Percentiles rank a stretch among this genome's conserved stretches.
These are phyloP conservation scores for Oreochromis grahami DNA, from an alignment of 2,797 vertebrate genomes.

Conservation along the genomic window DNA sequence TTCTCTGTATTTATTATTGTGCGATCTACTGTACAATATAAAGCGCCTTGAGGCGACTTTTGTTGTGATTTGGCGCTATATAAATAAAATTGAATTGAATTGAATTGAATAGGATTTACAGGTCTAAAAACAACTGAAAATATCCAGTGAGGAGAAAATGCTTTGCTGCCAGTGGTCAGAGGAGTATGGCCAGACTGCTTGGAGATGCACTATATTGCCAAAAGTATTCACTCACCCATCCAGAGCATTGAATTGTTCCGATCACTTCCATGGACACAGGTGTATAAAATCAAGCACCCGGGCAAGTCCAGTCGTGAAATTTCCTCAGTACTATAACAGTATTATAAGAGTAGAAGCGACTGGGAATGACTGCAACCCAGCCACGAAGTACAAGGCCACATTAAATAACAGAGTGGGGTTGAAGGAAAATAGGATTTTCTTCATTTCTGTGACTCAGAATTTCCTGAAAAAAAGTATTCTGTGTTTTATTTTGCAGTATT, in stretches of 20 bases:
- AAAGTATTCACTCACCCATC: neutral
- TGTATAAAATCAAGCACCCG: neutral
- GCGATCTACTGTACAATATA: too few relatives aligned
- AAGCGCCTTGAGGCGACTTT: too few relatives aligned
- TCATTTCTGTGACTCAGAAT: neutral
- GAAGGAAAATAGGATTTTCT: neutral
- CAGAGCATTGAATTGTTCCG: neutral
- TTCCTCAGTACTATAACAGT: neutral
- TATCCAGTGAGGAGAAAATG: neutral
- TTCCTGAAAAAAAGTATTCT: neutral
- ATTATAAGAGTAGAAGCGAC: neutral
- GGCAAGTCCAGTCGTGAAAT: neutral
- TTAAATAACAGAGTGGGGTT: neutral
- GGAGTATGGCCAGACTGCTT: neutral
- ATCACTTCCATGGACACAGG: neutral
- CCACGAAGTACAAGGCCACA: neutral
- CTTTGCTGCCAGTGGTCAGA: neutral
- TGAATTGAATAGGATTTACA: too few relatives aligned
- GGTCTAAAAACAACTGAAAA: neutral
- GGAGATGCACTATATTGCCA: neutral
- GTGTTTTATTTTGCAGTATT: neutral
- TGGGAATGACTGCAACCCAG: neutral
- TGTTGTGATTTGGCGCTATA: too few relatives aligned
- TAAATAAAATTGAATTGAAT: too few relatives aligned
- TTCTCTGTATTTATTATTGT: too few relatives aligned